These are phyloP conservation scores for Xerus inauris DNA, from an alignment of 2,113 vertebrate species.

Conservation along the genomic window DNA sequence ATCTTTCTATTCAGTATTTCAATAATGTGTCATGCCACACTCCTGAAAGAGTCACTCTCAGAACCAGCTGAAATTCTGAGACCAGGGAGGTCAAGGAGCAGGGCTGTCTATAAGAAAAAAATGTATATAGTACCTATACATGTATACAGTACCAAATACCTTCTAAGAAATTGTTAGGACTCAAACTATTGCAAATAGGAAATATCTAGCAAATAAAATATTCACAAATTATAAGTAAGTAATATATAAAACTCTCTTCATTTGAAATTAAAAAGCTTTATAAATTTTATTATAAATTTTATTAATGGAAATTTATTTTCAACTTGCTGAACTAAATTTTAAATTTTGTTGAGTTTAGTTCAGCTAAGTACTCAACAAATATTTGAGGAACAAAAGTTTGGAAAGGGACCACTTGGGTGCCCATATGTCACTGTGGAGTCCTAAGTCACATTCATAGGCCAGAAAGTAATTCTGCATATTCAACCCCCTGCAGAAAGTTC, in stretches of 20 bases:
- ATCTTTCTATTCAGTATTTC: neutral
- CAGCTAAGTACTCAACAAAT: neutral
- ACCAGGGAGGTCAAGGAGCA: neutral
- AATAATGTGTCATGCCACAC: neutral
- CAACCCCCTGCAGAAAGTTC: neutral
- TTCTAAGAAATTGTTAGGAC: neutral
- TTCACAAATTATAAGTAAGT: neutral
- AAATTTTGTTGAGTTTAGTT: neutral
- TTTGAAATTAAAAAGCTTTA: constrained; percentile 4
- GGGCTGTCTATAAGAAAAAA: neutral
- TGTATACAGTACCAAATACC: neutral
- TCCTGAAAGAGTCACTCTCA: neutral
- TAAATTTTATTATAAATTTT: neutral
- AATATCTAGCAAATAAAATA: neutral
- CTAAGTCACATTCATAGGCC: neutral
- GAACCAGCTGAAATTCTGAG: neutral
- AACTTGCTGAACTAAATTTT: neutral
- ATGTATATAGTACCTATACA: neutral
- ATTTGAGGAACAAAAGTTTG: neutral
- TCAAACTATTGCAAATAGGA: neutral
- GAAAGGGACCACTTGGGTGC: neutral
- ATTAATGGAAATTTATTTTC: neutral
- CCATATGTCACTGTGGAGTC: neutral
- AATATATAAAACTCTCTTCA: neutral
- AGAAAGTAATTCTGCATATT: neutral